These are phyloP conservation scores for Aphelocoma coerulescens DNA, from an alignment of 2,113 vertebrate species.

Conservation along the genomic window DNA sequence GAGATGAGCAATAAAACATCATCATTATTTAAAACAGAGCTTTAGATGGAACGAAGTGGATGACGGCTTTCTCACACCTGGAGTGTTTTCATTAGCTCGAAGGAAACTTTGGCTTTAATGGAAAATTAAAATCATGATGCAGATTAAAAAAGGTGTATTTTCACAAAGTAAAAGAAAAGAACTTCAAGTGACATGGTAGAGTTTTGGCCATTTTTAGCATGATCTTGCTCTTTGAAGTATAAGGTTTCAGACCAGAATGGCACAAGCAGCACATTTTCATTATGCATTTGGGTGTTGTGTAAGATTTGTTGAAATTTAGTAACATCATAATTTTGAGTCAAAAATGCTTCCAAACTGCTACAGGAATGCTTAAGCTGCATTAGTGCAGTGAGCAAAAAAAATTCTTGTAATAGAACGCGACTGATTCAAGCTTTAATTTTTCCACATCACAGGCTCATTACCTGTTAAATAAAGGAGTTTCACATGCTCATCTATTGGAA, in stretches of 20 bases:
- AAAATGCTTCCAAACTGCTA: background rate
- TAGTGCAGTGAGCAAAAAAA: background rate
- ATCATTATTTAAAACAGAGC: background rate
- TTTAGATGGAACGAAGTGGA: background rate
- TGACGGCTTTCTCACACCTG: background rate
- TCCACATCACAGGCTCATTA: background rate
- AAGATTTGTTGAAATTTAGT: background rate
- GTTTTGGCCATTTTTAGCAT: background rate
- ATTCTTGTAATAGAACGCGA: background rate
- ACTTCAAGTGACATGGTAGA: background rate
- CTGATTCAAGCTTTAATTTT: conserved; percentile 6
- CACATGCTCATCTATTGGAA: background rate
- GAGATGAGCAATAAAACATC: background rate
- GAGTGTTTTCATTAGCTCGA: background rate
- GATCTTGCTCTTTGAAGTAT: background rate
- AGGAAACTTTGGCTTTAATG: background rate
- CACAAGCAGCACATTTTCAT: background rate
- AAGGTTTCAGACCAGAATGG: background rate
- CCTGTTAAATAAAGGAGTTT: background rate
- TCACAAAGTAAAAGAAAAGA: background rate
- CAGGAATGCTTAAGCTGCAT: background rate
- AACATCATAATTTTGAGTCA: background rate
- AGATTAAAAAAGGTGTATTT: background rate
- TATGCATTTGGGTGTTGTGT: background rate
- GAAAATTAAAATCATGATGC: background rate